These are phyloP conservation scores for Pollicipes pollicipes DNA, from an alignment of 1,140 invertebrate genomes.

Conservation along the genomic window DNA sequence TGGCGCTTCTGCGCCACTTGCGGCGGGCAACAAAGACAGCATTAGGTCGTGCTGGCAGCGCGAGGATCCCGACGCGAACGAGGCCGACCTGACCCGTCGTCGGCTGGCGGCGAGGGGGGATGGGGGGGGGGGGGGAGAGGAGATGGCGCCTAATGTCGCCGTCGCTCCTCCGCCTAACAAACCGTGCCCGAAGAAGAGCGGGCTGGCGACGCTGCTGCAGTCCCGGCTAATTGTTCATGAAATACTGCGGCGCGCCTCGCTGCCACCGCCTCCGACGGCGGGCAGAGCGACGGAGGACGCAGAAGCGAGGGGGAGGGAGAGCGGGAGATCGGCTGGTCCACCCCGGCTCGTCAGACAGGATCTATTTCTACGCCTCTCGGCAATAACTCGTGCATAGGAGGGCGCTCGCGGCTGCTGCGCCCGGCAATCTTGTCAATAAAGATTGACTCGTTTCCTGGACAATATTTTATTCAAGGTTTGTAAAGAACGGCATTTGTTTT, in stretches of 20 bases:
- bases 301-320: too few relatives aligned
- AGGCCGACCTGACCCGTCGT: too few relatives aligned
- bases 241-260: not conserved
- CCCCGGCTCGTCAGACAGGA: not conserved
- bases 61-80: too few relatives aligned
- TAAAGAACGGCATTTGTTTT: conserved; percentile 2
- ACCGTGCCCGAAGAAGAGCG: not conserved
- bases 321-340: too few relatives aligned
- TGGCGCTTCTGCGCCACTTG: too few relatives aligned
- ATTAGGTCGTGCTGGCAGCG: too few relatives aligned
- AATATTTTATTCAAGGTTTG: not conserved
- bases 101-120: too few relatives aligned
- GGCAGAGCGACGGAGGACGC: too few relatives aligned
- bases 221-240: not conserved
- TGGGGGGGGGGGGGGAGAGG: too few relatives aligned
- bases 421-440: not conserved
- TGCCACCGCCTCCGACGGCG: too few relatives aligned
- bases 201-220: not conserved
- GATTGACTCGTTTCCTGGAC: not conserved
- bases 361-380: not conserved
- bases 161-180: not conserved
- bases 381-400: not conserved
- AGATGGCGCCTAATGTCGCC: too few relatives aligned
- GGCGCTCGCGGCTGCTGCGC: not conserved
- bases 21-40: too few relatives aligned